Evolutionary conservation across 2,797 vertebrate genomes (phyloP).

Genomic region (Prionace glauca): DNA sequence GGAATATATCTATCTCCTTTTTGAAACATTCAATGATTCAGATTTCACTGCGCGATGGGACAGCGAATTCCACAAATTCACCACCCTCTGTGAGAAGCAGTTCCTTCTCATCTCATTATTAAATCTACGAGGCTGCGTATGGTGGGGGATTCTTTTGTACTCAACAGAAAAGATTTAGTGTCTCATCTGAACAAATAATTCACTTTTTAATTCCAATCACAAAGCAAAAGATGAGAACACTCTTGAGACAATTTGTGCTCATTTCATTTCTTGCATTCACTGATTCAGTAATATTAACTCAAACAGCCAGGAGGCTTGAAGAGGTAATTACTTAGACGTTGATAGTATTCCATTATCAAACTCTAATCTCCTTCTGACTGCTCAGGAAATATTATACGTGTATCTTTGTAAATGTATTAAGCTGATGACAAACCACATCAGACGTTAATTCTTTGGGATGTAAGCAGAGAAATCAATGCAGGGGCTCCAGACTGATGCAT

Average conservation of each 20-base stretch:
- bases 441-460: neutral
- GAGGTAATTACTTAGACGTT: neutral
- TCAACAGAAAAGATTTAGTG: neutral
- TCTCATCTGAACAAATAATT: neutral
- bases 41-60: no score
- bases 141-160: neutral
- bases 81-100: no score
- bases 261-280: neutral
- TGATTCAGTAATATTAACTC: neutral
- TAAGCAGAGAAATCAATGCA: neutral
- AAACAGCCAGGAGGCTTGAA: neutral
- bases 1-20: no score
- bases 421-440: neutral
- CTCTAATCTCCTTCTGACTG: neutral
- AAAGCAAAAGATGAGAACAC: neutral
- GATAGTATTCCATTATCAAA: neutral
- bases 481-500: neutral
- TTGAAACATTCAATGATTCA: no score
- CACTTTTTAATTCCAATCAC: neutral
- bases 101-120: no score
- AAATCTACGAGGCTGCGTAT: no score
- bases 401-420: neutral
- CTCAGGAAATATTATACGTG: slow-evolving; percentile 11
- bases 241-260: neutral
- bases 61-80: no score